Evolutionary conservation across 1,140 invertebrate species (phyloP), one percentile per base, ranked within the genome.

Genomic region (Megalonaias nervosa): DNA sequence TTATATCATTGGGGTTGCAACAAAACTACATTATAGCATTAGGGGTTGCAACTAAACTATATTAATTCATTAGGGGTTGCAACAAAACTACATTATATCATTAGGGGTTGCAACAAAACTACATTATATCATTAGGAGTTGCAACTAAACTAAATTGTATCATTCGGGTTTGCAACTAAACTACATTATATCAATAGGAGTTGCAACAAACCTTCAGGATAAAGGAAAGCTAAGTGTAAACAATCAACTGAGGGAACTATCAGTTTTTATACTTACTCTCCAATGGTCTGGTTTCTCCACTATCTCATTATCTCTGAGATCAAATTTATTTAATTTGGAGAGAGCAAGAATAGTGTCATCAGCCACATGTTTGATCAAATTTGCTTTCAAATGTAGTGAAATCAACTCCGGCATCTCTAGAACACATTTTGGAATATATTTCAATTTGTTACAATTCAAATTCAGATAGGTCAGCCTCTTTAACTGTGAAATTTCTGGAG

Each of bases 291-390:
- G 87, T 69, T 83, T 84, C 26, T 74, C 73, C 6, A 77, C 31
- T 15, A 89, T 82, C 55, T 69, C 56, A 74, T 86, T 89, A 65
- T 89, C 85, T 72, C 87, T 75, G 15, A 89, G 68, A 84, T 89
- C 88, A 77, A 89, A 82, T 56, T 86, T 86, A 15, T 81, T 85
- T 5, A 89, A 80, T 55, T 86, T 81, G 1, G 86, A 76, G 23
- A 89, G 68, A n/a, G 71, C 84, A 23, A 87, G 64, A 21, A 89
- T 79, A 21, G 81, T 82, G 66, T 88, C 84, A 84, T 88, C 87
- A 64, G 73, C 67, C n/a, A 89, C 77, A 17, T 62, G 23, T 12
- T 57, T 69, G 6, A 90, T 78, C 15, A 77, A 70, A 78, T 89
- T 90, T 11, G 68, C 69, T 38, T 82, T 84, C 76, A 89, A 75